These are phyloP conservation scores for Drosophila ohnishii DNA, from an alignment of 1,140 invertebrate species.

Conservation along the genomic window DNA sequence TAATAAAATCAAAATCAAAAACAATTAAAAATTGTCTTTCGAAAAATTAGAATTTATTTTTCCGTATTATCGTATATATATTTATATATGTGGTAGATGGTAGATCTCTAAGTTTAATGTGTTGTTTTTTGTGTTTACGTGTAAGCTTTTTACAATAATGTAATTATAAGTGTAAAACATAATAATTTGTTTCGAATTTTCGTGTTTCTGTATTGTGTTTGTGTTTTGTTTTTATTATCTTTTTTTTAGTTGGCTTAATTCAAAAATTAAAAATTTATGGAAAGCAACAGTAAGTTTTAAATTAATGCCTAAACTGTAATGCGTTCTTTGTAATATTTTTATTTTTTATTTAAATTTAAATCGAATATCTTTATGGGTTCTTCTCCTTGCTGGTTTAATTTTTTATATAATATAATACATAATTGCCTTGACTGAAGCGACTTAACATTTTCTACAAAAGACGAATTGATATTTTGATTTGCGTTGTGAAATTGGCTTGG, in stretches of 20 bases:
- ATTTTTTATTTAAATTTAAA: conserved; percentile 46
- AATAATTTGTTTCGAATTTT: conserved; percentile 45
- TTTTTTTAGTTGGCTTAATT: conserved; percentile 61
- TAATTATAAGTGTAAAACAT: conserved; percentile 71
- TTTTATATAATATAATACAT: conserved; percentile 79
- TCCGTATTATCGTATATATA: conserved; percentile 36
- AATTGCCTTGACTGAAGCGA: conserved; percentile 75
- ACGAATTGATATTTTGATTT: conserved; percentile 73
- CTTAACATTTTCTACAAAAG: conserved; percentile 65
- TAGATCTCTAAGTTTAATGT: conserved; percentile 62
- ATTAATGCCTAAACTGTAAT: conserved; percentile 69
- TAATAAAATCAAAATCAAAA: conserved; percentile 27
- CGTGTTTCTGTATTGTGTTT: conserved; percentile 18
- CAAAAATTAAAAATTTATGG: conserved; percentile 76
- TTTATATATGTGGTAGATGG: conserved; percentile 19
- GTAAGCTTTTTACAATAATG: conserved; percentile 74
- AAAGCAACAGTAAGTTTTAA: conserved; percentile 72
- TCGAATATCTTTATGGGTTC: conserved; percentile 48
- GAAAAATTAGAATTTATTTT: conserved; percentile 72
- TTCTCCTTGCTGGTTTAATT: conserved; percentile 20
- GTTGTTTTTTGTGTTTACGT: conserved; percentile 63
- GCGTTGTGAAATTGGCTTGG: conserved; percentile 35
- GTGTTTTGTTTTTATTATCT: conserved; percentile 17
- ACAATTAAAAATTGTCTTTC: conserved; percentile 57
- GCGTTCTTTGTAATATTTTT: conserved; percentile 1